Evolutionary conservation across 2,113 vertebrate genomes (phyloP).

Genomic region (Heterochromis multidens): DNA sequence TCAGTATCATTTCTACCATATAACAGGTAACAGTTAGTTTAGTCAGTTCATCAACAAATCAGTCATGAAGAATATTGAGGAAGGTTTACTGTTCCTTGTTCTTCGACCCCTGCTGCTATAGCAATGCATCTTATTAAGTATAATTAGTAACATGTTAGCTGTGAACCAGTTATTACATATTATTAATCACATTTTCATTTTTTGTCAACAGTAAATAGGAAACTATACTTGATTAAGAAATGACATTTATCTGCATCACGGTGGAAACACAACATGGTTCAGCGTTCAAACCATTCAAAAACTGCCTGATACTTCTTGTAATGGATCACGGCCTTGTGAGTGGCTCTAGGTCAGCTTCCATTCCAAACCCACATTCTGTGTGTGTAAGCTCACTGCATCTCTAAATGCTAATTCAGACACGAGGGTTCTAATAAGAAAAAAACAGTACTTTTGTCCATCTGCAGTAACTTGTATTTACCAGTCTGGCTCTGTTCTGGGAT

Average conservation of each 20-base stretch:
- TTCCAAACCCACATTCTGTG: background rate
- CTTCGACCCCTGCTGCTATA: background rate
- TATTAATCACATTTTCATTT: background rate
- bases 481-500: background rate
- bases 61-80: background rate
- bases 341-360: background rate
- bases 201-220: background rate
- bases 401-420: background rate
- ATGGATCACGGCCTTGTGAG: background rate
- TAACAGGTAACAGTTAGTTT: background rate
- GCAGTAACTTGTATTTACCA: too few species aligned
- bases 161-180: background rate
- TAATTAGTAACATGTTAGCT: background rate
- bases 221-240: background rate
- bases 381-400: background rate
- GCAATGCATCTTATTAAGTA: background rate
- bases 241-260: too few species aligned
- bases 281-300: too few species aligned
- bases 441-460: too few species aligned
- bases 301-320: too few species aligned
- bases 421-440: background rate
- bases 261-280: background rate
- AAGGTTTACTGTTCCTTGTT: background rate
- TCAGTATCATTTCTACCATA: background rate
- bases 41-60: background rate